Percentiles rank a stretch among this genome's conserved stretches.
Evolutionary conservation across 2,797 vertebrate genomes (phyloP).

Genomic region (Odontamblyopus rebecca): DNA sequence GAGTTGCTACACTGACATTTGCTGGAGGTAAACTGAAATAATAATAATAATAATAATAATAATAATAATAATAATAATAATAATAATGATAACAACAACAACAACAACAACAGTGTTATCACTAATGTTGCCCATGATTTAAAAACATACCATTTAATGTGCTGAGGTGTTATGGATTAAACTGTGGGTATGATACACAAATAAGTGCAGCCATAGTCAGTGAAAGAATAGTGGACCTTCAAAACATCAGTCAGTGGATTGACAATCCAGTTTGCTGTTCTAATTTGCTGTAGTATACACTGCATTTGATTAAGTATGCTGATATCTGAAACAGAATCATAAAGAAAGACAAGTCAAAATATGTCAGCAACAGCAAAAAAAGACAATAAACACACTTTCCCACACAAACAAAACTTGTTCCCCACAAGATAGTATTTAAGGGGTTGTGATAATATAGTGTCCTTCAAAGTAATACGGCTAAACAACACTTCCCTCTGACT

Average conservation of each 20-base stretch:
- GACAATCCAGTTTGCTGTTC: background rate
- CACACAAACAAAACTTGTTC: background rate
- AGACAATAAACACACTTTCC: background rate
- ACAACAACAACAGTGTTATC: constrained; percentile 36
- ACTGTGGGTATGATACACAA: constrained; percentile 50
- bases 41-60: constrained; percentile 29
- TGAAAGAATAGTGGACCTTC: constrained; percentile 6
- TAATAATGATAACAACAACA: constrained; percentile 23
- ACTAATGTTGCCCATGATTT: constrained; percentile 8
- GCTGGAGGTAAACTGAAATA: constrained; percentile 41
- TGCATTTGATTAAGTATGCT: background rate
- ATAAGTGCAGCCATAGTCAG: constrained; percentile 56
- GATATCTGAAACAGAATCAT: background rate
- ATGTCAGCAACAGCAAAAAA: background rate
- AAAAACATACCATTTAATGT: constrained; percentile 17
- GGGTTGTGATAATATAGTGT: constrained; percentile 11
- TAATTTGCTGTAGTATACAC: background rate
- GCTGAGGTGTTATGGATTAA: constrained; percentile 69
- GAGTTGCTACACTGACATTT: constrained; percentile 64
- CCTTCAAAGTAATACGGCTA: constrained; percentile 52
- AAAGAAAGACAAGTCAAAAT: background rate
- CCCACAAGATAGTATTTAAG: background rate
- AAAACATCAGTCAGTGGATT: background rate
- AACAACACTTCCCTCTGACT: constrained; percentile 26
- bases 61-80: constrained; percentile 24